Base-by-base conservation (phyloP, 2,888 invertebrate species). In the Drosophila vallismaia region DNA sequence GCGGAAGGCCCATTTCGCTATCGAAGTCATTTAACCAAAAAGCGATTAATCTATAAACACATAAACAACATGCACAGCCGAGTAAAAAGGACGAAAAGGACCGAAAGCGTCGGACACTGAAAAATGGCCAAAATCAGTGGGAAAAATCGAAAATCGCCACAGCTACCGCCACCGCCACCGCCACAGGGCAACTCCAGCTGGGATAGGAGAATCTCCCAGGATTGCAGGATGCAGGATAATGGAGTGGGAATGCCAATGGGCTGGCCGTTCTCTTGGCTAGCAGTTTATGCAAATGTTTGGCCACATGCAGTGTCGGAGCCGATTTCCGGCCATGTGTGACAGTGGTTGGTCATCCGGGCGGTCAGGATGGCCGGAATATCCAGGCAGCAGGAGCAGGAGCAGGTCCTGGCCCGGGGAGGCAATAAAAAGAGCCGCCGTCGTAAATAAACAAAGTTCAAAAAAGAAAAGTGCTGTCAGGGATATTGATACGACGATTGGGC, bases 31-130 rank as follows among this genome's bases (percentile, higher is more conserved):
- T 89, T 90, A 89, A 87, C 86, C 86, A 89, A 89, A 87, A 88
- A 88, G 77, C 89, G 90, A 89, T 89, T 89, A 89, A 89, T 89
- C 90, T 89, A 89, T 89, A 87, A 89, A 88, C 89, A 86, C 88
- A 89, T 90, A 89, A 90, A 90, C 89, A 89, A 88, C 89, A 87
- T 76, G 75, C 79, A 79, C 84, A 58, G 59, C 59, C 54, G 29
- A 42, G n/a, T 6, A 53, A 38, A 50, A 62, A 29, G n/a, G 14
- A 26, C 42, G 31, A 40, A 36, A 52, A 12, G 29, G 59, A 59
- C 62, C 64, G 53, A 36, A n/a, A 70, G 45, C 53, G 63, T 49
- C 55, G 58, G 84, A 80, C 81, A 75, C 69, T 83, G 86, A 82
- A 87, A 87, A 82, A 84, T 87, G 88, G 69, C 74, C 66, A 86